Evolutionary conservation across 2,797 vertebrate genomes (phyloP).

Genomic region (Nyctibius grandis): DNA sequence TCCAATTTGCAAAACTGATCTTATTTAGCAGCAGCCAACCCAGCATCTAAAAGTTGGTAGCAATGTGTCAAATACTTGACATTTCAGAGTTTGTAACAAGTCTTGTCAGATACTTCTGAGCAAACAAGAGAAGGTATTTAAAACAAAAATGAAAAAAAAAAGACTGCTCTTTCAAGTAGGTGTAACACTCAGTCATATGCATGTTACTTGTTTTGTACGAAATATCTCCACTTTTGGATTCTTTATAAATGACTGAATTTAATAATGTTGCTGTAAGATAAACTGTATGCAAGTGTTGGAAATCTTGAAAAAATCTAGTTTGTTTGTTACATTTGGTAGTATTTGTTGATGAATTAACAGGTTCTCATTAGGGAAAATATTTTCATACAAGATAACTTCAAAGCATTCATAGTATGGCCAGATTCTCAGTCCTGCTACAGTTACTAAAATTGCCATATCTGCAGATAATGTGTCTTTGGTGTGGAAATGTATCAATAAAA

Average conservation of each 20-base stretch:
- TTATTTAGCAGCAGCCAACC: conserved; percentile 53
- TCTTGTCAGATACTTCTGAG: not conserved
- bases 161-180: not conserved
- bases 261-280: not conserved
- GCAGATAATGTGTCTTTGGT: not conserved
- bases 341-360: not conserved
- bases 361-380: not conserved
- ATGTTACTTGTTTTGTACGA: not conserved
- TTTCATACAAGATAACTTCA: not conserved
- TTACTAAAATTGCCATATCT: not conserved
- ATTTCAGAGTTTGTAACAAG: conserved; percentile 29
- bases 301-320: not conserved
- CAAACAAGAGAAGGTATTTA: conserved; percentile 36
- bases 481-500: not conserved
- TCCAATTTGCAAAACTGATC: conserved; percentile 39
- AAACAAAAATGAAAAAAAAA: not conserved
- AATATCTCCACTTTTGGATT: not conserved
- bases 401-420: not conserved
- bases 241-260: not conserved
- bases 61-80: conserved; percentile 6
- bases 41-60: conserved; percentile 41
- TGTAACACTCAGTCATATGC: not conserved
- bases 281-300: not conserved
- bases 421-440: not conserved
- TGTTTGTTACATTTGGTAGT: not conserved